Percentiles rank a stretch among this genome's conserved stretches.
These are phyloP conservation scores for Hippocampus abdominalis DNA, from an alignment of 2,113 vertebrate genomes.

Conservation along the genomic window DNA sequence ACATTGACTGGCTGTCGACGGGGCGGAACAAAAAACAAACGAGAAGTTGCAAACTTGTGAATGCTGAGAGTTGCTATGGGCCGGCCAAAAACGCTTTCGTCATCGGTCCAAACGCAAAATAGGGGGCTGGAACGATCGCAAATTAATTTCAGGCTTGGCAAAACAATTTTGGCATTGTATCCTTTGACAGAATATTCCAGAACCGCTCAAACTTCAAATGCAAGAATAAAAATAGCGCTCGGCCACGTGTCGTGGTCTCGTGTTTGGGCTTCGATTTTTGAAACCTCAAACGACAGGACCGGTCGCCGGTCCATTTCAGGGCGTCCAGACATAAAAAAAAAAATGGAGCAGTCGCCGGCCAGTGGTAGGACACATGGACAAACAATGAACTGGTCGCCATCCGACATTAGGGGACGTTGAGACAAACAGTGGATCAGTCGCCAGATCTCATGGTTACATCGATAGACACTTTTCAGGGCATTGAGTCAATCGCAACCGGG, in stretches of 20 bases:
- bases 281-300: not conserved
- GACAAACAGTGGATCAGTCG: not conserved
- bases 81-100: not conserved
- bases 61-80: not conserved
- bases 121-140: not conserved
- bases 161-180: not conserved
- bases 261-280: too few relatives aligned
- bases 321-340: not conserved
- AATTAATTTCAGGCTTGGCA: not conserved
- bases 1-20: not conserved
- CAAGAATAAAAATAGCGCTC: not conserved
- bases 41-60: not conserved
- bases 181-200: not conserved
- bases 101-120: not conserved
- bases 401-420: not conserved
- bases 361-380: too few relatives aligned
- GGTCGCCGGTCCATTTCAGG: not conserved
- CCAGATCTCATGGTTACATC: not conserved
- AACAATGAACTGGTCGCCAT: not conserved
- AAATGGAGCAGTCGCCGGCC: not conserved
- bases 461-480: not conserved
- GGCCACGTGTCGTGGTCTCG: too few relatives aligned
- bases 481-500: too few relatives aligned
- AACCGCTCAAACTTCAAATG: not conserved
- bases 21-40: not conserved